phyloP scores from a whole-genome alignment of 2,113 vertebrate genomes.

The Lonchura striata region DNA sequence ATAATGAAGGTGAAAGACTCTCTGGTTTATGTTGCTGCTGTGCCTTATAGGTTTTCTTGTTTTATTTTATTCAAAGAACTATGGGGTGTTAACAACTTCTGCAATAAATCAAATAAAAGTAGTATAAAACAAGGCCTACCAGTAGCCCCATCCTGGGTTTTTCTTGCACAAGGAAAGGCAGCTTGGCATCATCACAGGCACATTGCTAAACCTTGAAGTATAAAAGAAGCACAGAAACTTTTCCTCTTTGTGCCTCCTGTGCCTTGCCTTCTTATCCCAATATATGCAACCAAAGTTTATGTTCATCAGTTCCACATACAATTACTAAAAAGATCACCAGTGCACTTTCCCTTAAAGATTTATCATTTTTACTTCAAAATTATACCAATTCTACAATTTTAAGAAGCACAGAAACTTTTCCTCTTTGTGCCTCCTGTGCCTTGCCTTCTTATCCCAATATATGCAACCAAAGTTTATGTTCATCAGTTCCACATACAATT shows the following conservation, averaged over 20 bases:
- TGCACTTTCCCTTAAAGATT: not conserved
- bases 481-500: not conserved
- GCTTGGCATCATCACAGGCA: not conserved
- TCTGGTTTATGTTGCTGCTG: constrained; percentile 7
- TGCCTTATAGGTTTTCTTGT: constrained; percentile 57
- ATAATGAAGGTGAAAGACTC: constrained; percentile 48
- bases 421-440: too few relatives aligned
- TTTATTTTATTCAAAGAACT: constrained; percentile 32
- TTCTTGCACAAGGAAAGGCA: not conserved
- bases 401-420: too few relatives aligned
- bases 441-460: not conserved
- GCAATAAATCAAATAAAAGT: constrained; percentile 69
- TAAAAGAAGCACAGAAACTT: not conserved
- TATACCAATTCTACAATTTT: not conserved
- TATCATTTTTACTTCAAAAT: not conserved
- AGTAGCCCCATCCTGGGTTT: constrained; percentile 14
- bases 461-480: not conserved
- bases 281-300: not conserved
- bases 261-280: not conserved
- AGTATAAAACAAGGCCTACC: constrained; percentile 53
- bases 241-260: not conserved
- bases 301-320: not conserved
- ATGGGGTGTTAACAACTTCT: constrained; percentile 68
- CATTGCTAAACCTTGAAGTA: not conserved
- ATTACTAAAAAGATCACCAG: not conserved